Percentiles rank a stretch among this genome's conserved stretches.
These are phyloP conservation scores for Acronicta leporina DNA, from an alignment of 2,888 invertebrate species.

Conservation along the genomic window DNA sequence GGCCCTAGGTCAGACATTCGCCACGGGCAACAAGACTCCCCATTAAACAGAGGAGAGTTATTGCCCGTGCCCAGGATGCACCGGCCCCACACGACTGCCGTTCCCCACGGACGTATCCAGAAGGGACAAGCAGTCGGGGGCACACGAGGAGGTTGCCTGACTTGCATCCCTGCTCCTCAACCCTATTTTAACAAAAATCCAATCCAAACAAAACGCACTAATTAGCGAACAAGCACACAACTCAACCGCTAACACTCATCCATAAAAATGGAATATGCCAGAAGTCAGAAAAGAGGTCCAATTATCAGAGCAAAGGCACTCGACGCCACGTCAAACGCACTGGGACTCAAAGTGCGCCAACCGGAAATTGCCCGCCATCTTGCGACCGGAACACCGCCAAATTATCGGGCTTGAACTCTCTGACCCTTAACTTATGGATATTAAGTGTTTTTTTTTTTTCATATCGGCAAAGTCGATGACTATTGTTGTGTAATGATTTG, in stretches of 20 bases:
- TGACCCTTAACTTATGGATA: not conserved
- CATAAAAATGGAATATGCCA: conserved; percentile 2
- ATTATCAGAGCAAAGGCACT: conserved; percentile 41
- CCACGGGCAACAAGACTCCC: no score
- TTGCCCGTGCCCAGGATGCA: no score
- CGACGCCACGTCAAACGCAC: conserved; percentile 43
- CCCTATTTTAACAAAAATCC: not conserved
- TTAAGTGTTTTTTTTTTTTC: conserved; percentile 1
- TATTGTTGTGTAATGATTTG: not conserved
- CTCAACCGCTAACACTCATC: conserved; percentile 1
- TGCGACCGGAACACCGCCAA: conserved; percentile 49
- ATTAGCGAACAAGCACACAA: conserved; percentile 1
- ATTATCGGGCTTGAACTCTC: conserved; percentile 43
- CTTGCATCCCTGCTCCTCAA: no score
- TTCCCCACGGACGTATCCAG: no score
- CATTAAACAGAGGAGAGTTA: no score
- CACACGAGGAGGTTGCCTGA: no score
- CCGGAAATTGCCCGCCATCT: conserved; percentile 38
- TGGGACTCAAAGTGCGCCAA: conserved; percentile 19
- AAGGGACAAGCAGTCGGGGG: no score
- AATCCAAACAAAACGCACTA: not conserved
- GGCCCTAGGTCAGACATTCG: no score
- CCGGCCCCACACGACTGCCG: no score
- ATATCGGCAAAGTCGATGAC: not conserved
- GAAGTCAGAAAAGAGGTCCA: conserved; percentile 21